Percentiles rank a stretch among this genome's conserved stretches.
Evolutionary conservation across 92 coral and sea anemone species (phyloP).

Genomic region (Nematostella vectensis): DNA sequence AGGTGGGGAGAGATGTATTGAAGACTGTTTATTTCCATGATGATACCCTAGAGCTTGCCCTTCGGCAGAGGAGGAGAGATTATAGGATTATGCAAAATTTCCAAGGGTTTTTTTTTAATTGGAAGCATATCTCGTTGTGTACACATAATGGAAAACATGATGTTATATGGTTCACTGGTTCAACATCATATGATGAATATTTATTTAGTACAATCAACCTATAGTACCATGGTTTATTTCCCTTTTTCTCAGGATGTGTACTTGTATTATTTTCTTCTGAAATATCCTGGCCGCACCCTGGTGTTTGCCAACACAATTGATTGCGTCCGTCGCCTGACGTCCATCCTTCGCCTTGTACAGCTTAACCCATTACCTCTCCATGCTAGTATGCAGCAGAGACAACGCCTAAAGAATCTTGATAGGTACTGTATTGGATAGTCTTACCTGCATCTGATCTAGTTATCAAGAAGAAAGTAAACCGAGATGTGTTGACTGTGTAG

Average conservation of each 20-base stretch:
- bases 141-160: no score
- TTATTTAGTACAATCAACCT: no score
- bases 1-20: slow-evolving; percentile 27
- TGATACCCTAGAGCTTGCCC: no score
- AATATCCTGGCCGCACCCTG: slow-evolving; percentile 90
- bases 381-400: slow-evolving; percentile 97
- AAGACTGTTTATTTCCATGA: background rate
- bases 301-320: slow-evolving; percentile 90
- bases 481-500: no score
- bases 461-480: background rate
- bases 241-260: slow-evolving; percentile 53
- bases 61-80: no score
- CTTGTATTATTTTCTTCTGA: slow-evolving; percentile 77
- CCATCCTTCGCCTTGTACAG: slow-evolving; percentile 63
- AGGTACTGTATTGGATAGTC: slow-evolving; percentile 36
- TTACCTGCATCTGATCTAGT: background rate
- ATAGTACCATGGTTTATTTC: no score
- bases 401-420: slow-evolving; percentile 86
- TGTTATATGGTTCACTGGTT: no score
- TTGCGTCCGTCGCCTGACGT: slow-evolving; percentile 81
- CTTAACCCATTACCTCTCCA: slow-evolving; percentile 82
- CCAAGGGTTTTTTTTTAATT: no score
- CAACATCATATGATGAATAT: no score
- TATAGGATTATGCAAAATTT: no score
- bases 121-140: no score